Evolutionary conservation across 2,113 vertebrate species (phyloP).

Genomic region (Taxidea taxus): DNA sequence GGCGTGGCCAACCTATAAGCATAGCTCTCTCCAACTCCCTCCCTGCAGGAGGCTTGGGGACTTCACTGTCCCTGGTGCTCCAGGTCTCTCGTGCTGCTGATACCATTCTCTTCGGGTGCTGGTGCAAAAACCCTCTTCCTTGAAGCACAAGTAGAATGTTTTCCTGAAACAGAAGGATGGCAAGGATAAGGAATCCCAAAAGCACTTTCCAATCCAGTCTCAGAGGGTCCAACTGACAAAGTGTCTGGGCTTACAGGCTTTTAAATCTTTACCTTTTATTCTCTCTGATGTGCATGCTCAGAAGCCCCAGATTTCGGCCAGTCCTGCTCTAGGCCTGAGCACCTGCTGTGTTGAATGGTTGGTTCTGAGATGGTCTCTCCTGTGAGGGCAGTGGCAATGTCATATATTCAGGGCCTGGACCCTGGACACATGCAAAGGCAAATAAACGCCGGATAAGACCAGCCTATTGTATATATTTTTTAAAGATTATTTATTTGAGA

Average conservation of each 20-base stretch:
- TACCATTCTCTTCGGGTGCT: not conserved
- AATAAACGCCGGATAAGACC: not conserved
- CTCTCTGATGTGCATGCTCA: not conserved
- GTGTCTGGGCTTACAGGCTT: accelerated
- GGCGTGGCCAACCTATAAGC: not conserved
- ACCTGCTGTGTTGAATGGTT: not conserved
- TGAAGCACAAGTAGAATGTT: not conserved
- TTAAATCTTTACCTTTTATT: not conserved
- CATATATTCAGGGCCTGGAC: not conserved
- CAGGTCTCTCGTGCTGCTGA: not conserved
- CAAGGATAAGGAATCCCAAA: not conserved
- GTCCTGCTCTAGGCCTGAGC: not conserved
- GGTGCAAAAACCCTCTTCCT: not conserved
- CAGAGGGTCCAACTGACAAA: not conserved
- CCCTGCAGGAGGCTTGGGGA: not conserved
- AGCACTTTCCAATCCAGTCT: not conserved
- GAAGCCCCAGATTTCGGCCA: not conserved
- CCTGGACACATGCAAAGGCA: not conserved
- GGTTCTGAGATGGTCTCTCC: not conserved
- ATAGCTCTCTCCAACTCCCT: not conserved
- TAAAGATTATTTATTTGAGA: not conserved
- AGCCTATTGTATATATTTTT: not conserved
- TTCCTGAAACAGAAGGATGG: not conserved
- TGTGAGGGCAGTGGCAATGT: not conserved
- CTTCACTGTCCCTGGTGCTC: not conserved